These are phyloP conservation scores for Meloidogyne exigua DNA, from an alignment of 1,140 invertebrate species.

Conservation along the genomic window DNA sequence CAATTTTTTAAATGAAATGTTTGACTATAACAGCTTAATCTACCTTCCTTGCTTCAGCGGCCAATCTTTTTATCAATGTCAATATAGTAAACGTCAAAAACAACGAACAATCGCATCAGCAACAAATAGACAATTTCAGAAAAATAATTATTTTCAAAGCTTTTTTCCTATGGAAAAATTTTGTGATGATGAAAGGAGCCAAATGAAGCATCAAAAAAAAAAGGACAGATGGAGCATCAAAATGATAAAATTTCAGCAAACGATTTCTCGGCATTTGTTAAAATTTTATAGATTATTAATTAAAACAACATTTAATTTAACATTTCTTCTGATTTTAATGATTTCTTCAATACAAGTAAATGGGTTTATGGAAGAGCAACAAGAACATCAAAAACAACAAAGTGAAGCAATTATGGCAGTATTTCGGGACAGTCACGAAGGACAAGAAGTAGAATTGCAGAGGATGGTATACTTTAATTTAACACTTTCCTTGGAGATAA, in stretches of 20 bases:
- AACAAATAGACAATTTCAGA: neutral
- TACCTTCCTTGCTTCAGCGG: neutral
- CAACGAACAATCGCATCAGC: neutral
- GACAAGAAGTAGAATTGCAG: constrained; percentile 41
- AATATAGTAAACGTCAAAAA: neutral
- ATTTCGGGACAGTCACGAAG: constrained; percentile 40
- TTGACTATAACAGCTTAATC: neutral
- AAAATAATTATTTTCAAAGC: neutral
- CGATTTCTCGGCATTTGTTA: neutral
- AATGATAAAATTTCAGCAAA: neutral
- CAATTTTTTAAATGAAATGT: neutral
- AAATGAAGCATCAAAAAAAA: neutral
- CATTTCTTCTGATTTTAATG: neutral
- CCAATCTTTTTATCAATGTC: neutral
- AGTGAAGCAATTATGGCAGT: constrained; percentile 44
- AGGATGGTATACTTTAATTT: constrained; percentile 41
- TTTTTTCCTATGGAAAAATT: neutral
- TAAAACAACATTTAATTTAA: neutral
- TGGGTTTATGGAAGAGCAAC: neutral
- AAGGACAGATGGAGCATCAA: neutral
- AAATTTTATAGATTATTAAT: neutral
- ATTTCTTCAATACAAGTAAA: neutral
- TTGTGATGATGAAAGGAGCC: neutral
- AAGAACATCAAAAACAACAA: constrained; percentile 16
- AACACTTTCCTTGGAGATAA: constrained; percentile 26